Evolutionary conservation across 2,797 vertebrate genomes (phyloP), one percentile per base, ranked within the genome.

Genomic region (Harpagifer antarcticus): DNA sequence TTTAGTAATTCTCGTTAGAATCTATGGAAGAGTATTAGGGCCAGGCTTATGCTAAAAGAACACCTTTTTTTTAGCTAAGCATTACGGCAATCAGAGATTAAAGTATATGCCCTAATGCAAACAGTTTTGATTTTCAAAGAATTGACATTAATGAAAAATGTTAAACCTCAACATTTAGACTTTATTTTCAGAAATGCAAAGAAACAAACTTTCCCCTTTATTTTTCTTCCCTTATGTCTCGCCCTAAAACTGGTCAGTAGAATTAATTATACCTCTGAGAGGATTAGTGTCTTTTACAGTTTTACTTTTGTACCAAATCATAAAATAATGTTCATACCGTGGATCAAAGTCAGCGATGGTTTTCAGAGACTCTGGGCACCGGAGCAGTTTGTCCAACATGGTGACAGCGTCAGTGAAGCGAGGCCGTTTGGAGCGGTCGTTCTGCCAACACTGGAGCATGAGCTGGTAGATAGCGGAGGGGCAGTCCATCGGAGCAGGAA

Each of bases 391-490:
- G 92, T 99, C 97, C 5, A 99, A 93, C 92, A 99, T 95, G 94
- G 97, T 99, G 88, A 99, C 96, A 0, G 98, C 93, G 77, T 99
- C 98, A 0, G 94, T 53, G 56, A 99, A 99, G 61, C 96, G 97
- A 70, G 98, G 98, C 40, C 98, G 94, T 17, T 96, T 96, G 71
- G 92, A 44, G 2, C 96, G 95, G 31, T 99, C 98, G 72, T 98
- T 96, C 85, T 96, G 96, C 98, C 98, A 99, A 86, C 98, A 99
- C 83, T 98, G 97, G 68, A 99, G 93, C 97, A 99, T 99, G 79
- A 99, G 96, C 93, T 99, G 97, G 92, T 99, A 97, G 88, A 99
- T 94, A 31, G 98, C 95, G 0, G 98, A 99, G 0, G 98, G 98
- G 15, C 98, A 99, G 87, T 98, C 97, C 96, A 98, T 96, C 0